Percentiles rank a stretch among this genome's conserved stretches.
Conservation (phyloP, 1,140 invertebrate genomes). For the Druon quercuslanigerum region DNA sequence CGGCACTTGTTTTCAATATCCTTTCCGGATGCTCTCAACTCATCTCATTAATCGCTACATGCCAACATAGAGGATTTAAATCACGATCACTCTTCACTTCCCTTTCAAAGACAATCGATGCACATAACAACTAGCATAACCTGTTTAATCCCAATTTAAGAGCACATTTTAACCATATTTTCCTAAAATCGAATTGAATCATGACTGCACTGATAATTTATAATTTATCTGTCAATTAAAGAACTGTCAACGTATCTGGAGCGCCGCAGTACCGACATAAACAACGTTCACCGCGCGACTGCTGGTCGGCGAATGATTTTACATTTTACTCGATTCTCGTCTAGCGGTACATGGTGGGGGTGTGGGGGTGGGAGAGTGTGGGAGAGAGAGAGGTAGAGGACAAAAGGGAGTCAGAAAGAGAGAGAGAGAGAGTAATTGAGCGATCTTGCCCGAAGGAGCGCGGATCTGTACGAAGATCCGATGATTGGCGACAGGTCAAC, state of each 20-base stretch:
- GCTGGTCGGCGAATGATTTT: conserved; percentile 21
- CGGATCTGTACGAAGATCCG: conserved; percentile 37
- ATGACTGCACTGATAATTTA: neutral
- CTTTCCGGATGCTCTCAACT: neutral
- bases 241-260: neutral
- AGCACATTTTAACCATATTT: conserved; percentile 19
- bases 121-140: conserved; percentile 2
- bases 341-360: conserved; percentile 27
- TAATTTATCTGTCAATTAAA: neutral
- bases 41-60: neutral
- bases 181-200: conserved; percentile 4
- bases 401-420: too few species aligned
- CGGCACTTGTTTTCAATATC: conserved; percentile 7
- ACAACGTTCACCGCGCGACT: neutral
- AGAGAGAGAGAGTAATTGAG: conserved; percentile 15
- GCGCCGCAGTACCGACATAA: neutral
- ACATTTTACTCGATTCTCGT: neutral
- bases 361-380: conserved; percentile 8
- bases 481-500: conserved; percentile 46
- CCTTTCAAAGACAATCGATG: neutral
- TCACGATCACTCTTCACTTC: conserved; percentile 11
- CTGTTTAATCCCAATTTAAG: neutral
- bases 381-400: neutral
- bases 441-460: conserved; percentile 18
- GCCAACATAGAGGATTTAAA: neutral